phyloP scores from a whole-genome alignment of 1,140 invertebrate genomes.

The Polypedilum vanderplanki region DNA sequence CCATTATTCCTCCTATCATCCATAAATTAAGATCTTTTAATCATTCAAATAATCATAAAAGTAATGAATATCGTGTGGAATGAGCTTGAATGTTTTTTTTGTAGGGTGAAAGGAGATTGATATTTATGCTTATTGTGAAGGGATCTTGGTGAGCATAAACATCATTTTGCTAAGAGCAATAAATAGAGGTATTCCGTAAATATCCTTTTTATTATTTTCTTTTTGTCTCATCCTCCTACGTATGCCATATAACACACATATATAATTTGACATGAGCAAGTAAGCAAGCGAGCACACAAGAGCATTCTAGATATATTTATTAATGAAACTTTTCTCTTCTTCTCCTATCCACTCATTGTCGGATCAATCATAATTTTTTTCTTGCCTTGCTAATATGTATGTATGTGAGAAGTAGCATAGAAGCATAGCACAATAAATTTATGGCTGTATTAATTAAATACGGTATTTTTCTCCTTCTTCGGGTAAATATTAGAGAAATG shows the following conservation, averaged over 20 bases:
- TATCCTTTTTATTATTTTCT: not conserved
- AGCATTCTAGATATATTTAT: not conserved
- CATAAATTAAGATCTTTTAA: slow-evolving; percentile 28
- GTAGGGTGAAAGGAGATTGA: not conserved
- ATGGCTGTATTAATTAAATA: slow-evolving; percentile 19
- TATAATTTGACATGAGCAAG: not conserved
- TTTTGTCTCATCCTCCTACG: not conserved
- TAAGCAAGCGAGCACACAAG: not conserved
- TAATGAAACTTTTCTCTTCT: not conserved
- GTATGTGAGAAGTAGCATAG: not conserved
- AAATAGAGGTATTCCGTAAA: slow-evolving; percentile 9
- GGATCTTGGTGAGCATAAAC: not conserved
- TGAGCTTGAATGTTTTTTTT: not conserved
- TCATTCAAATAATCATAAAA: slow-evolving; percentile 29
- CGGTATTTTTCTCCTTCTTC: slow-evolving; percentile 1
- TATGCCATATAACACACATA: not conserved
- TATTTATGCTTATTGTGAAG: slow-evolving; percentile 22
- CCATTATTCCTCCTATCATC: slow-evolving; percentile 12
- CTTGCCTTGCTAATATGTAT: not conserved
- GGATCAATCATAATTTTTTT: slow-evolving; percentile 19
- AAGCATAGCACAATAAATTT: not conserved
- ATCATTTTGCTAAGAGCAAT: slow-evolving; percentile 1
- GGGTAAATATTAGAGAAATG: not conserved
- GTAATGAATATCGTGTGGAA: slow-evolving; percentile 19
- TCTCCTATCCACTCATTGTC: not conserved